Percentiles rank a stretch among this genome's conserved stretches.
Evolutionary conservation across 2,797 vertebrate genomes (phyloP).

Genomic region (Sebastes diaconus): DNA sequence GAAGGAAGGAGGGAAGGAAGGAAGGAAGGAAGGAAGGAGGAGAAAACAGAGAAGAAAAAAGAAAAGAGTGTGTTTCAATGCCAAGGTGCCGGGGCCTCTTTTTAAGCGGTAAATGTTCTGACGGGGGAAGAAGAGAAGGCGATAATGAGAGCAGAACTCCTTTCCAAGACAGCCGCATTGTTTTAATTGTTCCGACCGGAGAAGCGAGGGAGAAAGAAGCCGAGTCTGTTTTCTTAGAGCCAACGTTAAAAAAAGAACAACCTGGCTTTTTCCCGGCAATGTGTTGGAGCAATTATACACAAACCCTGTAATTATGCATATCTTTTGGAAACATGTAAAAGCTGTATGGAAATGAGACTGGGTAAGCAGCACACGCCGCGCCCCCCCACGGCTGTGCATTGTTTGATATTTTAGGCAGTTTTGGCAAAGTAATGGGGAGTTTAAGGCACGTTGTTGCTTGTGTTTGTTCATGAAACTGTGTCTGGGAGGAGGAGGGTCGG

Average conservation of each 20-base stretch:
- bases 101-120: slow-evolving; percentile 74
- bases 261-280: slow-evolving; percentile 72
- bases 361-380: slow-evolving; percentile 57
- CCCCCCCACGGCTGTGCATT: slow-evolving; percentile 65
- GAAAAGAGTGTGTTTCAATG: slow-evolving; percentile 63
- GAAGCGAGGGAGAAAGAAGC: slow-evolving; percentile 58
- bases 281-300: slow-evolving; percentile 83
- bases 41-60: slow-evolving; percentile 20
- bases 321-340: slow-evolving; percentile 83
- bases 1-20: too few relatives aligned
- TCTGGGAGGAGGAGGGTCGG: slow-evolving; percentile 66
- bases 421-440: slow-evolving; percentile 63
- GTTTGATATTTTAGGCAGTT: slow-evolving; percentile 78
- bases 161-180: slow-evolving; percentile 78
- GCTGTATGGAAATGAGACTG: slow-evolving; percentile 84
- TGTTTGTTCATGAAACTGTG: slow-evolving; percentile 40
- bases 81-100: slow-evolving; percentile 76
- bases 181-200: slow-evolving; percentile 80
- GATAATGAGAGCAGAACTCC: slow-evolving; percentile 79
- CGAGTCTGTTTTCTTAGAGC: slow-evolving; percentile 65
- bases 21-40: too few relatives aligned
- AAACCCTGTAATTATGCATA: slow-evolving; percentile 84
- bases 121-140: slow-evolving; percentile 56
- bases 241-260: slow-evolving; percentile 76
- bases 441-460: slow-evolving; percentile 65